Evolutionary conservation across 2,113 vertebrate species (phyloP).

Genomic region (Tretioscincus oriximinensis): DNA sequence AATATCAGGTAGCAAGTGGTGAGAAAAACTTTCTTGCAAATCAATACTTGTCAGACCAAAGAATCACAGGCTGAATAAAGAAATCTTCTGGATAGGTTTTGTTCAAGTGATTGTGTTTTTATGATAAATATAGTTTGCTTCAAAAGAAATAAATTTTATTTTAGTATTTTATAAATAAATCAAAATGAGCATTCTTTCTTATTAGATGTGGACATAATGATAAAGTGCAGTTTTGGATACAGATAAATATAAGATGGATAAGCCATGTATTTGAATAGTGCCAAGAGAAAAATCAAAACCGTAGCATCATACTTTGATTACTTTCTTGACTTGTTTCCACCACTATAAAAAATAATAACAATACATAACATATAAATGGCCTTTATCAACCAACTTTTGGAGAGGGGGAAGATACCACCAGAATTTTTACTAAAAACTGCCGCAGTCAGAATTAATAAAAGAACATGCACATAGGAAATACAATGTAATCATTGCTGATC

Average conservation of each 20-base stretch:
- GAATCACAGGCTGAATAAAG: not conserved
- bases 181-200: no score
- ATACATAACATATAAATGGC: conserved; percentile 37
- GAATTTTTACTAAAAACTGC: conserved; percentile 40
- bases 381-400: not conserved
- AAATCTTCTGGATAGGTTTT: not conserved
- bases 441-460: conserved; percentile 50
- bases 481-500: conserved; percentile 40
- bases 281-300: conserved; percentile 18
- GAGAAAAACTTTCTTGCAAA: not conserved
- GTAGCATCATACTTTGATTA: conserved; percentile 26
- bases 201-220: not conserved
- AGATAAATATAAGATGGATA: conserved; percentile 20
- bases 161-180: conserved; percentile 2
- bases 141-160: not conserved
- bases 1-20: not conserved
- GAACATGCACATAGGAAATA: conserved; percentile 33
- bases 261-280: not conserved
- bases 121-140: no score
- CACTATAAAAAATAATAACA: conserved; percentile 14
- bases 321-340: conserved; percentile 42
- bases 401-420: not conserved
- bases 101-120: no score
- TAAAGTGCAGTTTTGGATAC: not conserved
- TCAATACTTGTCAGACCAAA: not conserved